These are phyloP conservation scores for Akabosia matsudoensis DNA, from an alignment of 1,140 invertebrate species.

Conservation along the genomic window DNA sequence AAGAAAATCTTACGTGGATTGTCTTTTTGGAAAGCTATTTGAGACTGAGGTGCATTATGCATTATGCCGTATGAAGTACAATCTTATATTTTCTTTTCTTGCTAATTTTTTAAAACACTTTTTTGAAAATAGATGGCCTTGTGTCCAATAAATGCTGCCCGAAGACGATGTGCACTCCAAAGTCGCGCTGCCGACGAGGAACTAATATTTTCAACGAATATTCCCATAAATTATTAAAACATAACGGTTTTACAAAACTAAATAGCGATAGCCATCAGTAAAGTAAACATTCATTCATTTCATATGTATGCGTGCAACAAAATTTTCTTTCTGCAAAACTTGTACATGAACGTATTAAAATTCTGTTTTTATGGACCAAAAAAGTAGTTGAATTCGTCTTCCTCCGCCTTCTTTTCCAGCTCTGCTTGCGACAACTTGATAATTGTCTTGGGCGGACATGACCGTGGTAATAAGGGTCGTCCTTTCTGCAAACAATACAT, in stretches of 20 bases:
- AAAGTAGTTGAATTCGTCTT: slow-evolving; percentile 45
- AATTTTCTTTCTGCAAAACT: not conserved
- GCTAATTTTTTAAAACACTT: not conserved
- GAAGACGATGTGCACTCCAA: not conserved
- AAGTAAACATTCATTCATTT: not conserved
- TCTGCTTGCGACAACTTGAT: slow-evolving; percentile 39
- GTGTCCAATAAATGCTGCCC: not conserved
- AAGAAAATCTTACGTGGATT: not conserved
- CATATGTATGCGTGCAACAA: not conserved
- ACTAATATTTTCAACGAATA: not conserved
- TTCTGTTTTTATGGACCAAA: slow-evolving; percentile 31
- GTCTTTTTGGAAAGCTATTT: not conserved
- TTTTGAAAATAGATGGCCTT: not conserved
- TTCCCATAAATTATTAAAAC: not conserved
- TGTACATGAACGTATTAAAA: not conserved
- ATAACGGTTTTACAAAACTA: not conserved
- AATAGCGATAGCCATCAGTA: not conserved
- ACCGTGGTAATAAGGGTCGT: slow-evolving; percentile 33
- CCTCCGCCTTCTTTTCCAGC: slow-evolving; percentile 43
- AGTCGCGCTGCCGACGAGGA: not conserved
- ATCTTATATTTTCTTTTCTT: too few species aligned
- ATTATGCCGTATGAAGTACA: not conserved
- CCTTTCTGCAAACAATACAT: slow-evolving; percentile 38
- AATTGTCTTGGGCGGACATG: slow-evolving; percentile 33
- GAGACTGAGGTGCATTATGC: not conserved